Evolutionary conservation across 2,113 vertebrate species (phyloP).

Genomic region (Sinocyclocheilus anshuiensis): DNA sequence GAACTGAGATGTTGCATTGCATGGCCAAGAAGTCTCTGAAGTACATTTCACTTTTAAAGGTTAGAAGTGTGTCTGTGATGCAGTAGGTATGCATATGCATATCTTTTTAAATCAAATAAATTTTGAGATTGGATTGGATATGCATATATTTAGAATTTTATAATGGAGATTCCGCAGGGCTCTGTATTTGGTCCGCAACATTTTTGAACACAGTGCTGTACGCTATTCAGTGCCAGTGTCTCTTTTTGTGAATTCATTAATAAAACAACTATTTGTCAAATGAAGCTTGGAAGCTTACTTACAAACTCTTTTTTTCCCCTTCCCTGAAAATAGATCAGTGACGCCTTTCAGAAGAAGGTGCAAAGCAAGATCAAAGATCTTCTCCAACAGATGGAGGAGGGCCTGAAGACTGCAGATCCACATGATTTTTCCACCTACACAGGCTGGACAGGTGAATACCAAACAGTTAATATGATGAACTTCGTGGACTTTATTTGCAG

Average conservation of each 20-base stretch:
- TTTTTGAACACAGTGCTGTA: background rate
- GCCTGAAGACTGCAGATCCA: conserved; percentile 93
- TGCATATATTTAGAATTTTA: background rate
- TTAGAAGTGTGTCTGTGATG: background rate
- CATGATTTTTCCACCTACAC: conserved; percentile 95
- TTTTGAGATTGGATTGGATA: background rate
- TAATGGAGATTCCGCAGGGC: conserved; percentile 17
- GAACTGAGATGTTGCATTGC: background rate
- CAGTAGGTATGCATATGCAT: background rate
- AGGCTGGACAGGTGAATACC: conserved; percentile 88
- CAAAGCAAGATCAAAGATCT: conserved; percentile 94
- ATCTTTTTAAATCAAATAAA: background rate
- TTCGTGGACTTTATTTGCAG: background rate
- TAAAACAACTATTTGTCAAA: background rate
- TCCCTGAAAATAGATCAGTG: conserved; percentile 75
- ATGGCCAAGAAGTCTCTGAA: background rate
- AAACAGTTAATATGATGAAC: background rate
- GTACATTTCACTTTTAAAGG: background rate
- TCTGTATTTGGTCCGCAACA: background rate
- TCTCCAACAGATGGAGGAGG: conserved; percentile 96
- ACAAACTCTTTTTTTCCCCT: background rate
- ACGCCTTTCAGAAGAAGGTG: conserved; percentile 81
- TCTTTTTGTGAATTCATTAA: background rate
- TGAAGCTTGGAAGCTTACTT: background rate
- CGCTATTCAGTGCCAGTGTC: background rate